Base-by-base conservation (phyloP, 2,113 vertebrate species). In the Salvelinus fontinalis region DNA sequence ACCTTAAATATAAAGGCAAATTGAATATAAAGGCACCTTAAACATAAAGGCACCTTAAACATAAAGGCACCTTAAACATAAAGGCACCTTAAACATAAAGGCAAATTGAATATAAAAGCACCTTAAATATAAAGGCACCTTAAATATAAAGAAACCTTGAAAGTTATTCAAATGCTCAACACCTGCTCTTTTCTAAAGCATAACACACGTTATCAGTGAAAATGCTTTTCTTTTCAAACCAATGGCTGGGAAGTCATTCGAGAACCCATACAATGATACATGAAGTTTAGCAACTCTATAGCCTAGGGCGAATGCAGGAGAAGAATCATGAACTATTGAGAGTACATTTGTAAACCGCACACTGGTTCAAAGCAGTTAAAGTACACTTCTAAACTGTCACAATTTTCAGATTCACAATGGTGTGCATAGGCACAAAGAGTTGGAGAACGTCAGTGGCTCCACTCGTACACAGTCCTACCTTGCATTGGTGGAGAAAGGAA, bases 1-100 rank as follows among this genome's bases (percentile, higher is more conserved):
- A 31, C 31, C 31, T 31, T 31, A 6, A 31, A 31, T 0, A 62
- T 62, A 8, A n/a, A 62, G 18, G n/a, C 18, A n/a, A 1, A 1
- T 34, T 18, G 5, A 18, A 0, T 1, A 62, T 24, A 1, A 22
- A 62, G 20, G n/a, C 18, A 22, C 0, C 0, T 34, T 18, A 0
- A 18, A 6, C 11, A 62, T 62, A 8, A n/a, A 62, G 18, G 8
- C 5, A n/a, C n/a, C n/a, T 62, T 62, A 7, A 16, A 62, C 0
- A 16, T 44, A 34, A 34, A 1, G 31, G 31, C 31, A 34, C 1
- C 1, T 6, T 18, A 5, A 54, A 6, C 3, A 62, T 24, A 3
- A n/a, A 62, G 5, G 8, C 5, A n/a, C 6, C 6, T 34, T 34
- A 2, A 8, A 31, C 4, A 31, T 5, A 31, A 31, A 31, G 29